Base-by-base conservation (phyloP, 2,888 invertebrate genomes). In the Latrodectus elegans region DNA sequence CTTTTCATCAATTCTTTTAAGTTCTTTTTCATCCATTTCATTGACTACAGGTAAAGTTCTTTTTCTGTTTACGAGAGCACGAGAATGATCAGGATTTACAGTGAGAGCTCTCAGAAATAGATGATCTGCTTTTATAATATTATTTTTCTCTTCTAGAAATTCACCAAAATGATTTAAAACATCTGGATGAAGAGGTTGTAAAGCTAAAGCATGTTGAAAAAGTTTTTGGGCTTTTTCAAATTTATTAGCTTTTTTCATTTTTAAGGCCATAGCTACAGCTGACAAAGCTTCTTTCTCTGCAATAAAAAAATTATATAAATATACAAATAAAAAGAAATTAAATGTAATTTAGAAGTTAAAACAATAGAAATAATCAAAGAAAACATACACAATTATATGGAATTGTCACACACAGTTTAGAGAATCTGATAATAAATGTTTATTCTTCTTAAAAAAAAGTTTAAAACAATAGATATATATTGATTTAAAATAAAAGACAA, bases 171-270 rank as follows among this genome's bases (percentile, higher is more conserved):
- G 95, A 89, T 96, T 96, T 11, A 99, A 93, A 74, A 99, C 95
- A 91, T 99, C 98, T 0, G 98, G 96, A 93, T 99, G 96, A 90
- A 95, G 95, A 0, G 99, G 99, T 15, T 97, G 96, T 67, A 99
- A 93, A 0, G 97, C 96, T 84, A 96, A 94, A 0, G 98, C 98
- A 93, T 99, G 98, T 92, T 97, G 95, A 91, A 97, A 96, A 53
- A 97, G 92, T 92, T 96, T 96, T 64, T 95, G 93, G 0, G 98
- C 97, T 92, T 97, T 97, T 80, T 96, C 96, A 79, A 94, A 93
- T 92, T 97, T 98, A 8, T 97, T 97, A 65, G 94, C 93, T 78
- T 94, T 94, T 91, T 95, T 95, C 95, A 97, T 96, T 90, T 97
- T 96, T 89, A 96, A 92, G 0, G 97, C 98, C 72, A 97, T 94